Evolutionary conservation across 1,140 invertebrate genomes (phyloP).

Genomic region (Musca domestica): DNA sequence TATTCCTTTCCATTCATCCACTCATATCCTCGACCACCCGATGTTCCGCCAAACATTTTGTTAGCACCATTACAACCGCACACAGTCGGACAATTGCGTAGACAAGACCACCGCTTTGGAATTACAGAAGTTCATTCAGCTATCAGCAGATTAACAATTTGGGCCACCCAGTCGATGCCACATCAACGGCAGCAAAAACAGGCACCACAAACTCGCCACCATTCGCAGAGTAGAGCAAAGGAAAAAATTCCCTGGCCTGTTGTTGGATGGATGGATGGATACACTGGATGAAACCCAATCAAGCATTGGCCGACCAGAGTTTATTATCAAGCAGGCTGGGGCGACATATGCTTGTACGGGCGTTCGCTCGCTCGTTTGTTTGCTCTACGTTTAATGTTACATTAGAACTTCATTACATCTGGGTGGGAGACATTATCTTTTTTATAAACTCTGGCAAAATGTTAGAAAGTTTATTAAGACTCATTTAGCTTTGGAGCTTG

Average conservation of each 20-base stretch:
- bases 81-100: too few relatives aligned
- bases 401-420: background rate
- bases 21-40: too few relatives aligned
- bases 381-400: constrained; percentile 5
- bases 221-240: background rate
- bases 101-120: constrained; percentile 9
- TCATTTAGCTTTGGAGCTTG: background rate
- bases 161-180: constrained; percentile 14
- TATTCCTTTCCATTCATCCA: too few relatives aligned
- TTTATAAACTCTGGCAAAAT: background rate
- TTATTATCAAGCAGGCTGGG: constrained; percentile 2
- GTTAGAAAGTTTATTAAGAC: constrained; percentile 10
- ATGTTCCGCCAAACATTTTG: too few relatives aligned
- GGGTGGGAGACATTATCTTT: too few relatives aligned
- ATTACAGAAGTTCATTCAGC: constrained; percentile 22
- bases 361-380: too few relatives aligned
- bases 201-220: background rate
- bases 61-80: too few relatives aligned
- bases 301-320: background rate
- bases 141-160: constrained; percentile 9
- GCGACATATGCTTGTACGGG: too few relatives aligned
- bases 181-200: background rate
- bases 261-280: too few relatives aligned
- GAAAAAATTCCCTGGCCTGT: background rate
- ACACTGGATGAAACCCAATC: background rate